phyloP scores from a whole-genome alignment of 2,797 vertebrate species.

The Hemibagrus guttatus region DNA sequence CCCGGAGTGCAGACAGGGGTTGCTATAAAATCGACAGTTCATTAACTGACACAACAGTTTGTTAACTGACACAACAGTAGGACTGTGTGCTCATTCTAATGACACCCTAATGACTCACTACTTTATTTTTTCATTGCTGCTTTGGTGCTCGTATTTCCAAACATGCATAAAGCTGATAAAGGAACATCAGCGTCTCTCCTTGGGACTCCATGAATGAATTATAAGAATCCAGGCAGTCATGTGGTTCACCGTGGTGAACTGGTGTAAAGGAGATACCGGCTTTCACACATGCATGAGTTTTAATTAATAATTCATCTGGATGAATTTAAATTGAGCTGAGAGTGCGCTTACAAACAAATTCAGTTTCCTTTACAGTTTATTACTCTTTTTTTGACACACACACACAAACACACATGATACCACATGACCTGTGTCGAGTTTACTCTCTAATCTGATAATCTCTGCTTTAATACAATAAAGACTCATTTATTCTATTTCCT shows the following conservation, averaged over 20 bases:
- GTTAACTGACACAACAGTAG: conserved; percentile 11
- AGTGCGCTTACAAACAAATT: background rate
- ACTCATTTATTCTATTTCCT: background rate
- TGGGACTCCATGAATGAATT: conserved; percentile 35
- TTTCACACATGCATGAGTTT: conserved; percentile 15
- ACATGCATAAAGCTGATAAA: conserved; percentile 25
- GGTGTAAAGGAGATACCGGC: background rate
- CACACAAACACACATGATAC: background rate
- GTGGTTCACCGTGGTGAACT: conserved; percentile 12
- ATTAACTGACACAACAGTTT: background rate
- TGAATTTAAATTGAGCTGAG: background rate
- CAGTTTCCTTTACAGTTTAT: background rate
- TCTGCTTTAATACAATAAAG: background rate
- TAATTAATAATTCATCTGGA: conserved; percentile 30
- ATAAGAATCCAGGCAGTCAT: conserved; percentile 22
- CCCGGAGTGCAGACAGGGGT: conserved; percentile 46
- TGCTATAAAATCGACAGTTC: conserved; percentile 32
- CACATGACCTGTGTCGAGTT: no score
- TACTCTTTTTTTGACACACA: background rate
- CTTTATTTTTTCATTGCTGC: background rate
- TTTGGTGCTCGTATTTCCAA: background rate
- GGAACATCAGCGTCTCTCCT: background rate
- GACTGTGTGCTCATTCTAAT: background rate
- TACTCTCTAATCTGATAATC: background rate
- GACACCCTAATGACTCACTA: conserved; percentile 8